Percentiles rank a stretch among this genome's conserved stretches.
These are phyloP conservation scores for Cosmia trapezina DNA, from an alignment of 2,888 invertebrate genomes.

Conservation along the genomic window DNA sequence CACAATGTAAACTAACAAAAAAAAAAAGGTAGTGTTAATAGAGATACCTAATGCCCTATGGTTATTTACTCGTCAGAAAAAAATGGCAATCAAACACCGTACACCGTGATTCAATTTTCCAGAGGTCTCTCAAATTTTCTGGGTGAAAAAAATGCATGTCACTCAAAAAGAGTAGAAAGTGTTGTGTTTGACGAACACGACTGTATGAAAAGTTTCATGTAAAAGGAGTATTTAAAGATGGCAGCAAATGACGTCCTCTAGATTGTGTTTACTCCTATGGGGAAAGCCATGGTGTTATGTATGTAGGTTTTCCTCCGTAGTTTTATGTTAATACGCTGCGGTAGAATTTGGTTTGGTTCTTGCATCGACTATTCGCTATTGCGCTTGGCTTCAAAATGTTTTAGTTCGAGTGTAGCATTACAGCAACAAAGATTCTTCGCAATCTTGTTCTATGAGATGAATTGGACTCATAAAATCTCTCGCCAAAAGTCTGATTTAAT, in stretches of 20 bases:
- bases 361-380: slow-evolving; percentile 4
- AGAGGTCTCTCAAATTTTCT: background rate
- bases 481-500: background rate
- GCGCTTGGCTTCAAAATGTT: slow-evolving; percentile 1
- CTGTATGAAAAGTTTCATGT: background rate
- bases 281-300: slow-evolving; percentile 17
- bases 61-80: background rate
- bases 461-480: background rate
- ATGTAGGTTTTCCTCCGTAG: background rate
- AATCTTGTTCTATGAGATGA: background rate
- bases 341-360: slow-evolving; percentile 27
- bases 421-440: background rate
- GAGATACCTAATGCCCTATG: background rate
- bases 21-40: background rate
- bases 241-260: slow-evolving; percentile 10
- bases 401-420: background rate
- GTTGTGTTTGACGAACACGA: background rate
- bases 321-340: slow-evolving; percentile 26
- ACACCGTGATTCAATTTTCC: background rate
- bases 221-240: slow-evolving; percentile 32
- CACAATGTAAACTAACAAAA: background rate
- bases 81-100: background rate
- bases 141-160: background rate
- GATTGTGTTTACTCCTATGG: slow-evolving; percentile 27
- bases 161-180: slow-evolving; percentile 3